These are phyloP conservation scores for Tor tambroides DNA, from an alignment of 2,113 vertebrate species.

Conservation along the genomic window DNA sequence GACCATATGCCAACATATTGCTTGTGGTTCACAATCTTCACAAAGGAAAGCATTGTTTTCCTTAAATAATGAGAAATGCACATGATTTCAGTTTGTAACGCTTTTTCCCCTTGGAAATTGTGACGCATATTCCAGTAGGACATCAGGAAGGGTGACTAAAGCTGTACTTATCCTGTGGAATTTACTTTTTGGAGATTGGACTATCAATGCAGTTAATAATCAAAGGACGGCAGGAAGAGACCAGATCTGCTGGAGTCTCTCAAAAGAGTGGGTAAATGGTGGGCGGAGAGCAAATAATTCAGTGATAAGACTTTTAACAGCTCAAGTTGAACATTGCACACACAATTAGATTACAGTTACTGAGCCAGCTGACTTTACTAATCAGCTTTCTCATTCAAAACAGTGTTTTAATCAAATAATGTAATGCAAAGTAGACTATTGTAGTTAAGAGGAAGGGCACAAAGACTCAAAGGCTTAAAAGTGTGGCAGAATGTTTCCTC, in stretches of 20 bases:
- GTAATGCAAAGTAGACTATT: slow-evolving; percentile 25
- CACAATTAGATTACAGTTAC: background rate
- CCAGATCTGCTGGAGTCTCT: background rate
- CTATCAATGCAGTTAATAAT: background rate
- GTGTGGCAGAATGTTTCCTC: slow-evolving; percentile 13
- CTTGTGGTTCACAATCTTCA: slow-evolving; percentile 4
- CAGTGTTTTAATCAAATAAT: slow-evolving; percentile 7
- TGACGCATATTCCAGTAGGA: slow-evolving; percentile 53
- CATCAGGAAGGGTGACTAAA: slow-evolving; percentile 6
- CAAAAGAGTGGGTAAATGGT: background rate
- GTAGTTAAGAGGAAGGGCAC: background rate
- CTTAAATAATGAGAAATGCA: background rate
- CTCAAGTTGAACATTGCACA: slow-evolving; percentile 20
- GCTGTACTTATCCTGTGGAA: background rate
- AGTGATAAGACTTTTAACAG: background rate
- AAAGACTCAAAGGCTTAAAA: background rate
- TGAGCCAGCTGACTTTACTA: background rate
- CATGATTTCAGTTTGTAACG: slow-evolving; percentile 55
- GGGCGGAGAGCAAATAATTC: slow-evolving; percentile 7
- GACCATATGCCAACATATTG: slow-evolving; percentile 54
- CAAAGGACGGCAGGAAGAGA: background rate
- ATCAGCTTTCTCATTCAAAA: slow-evolving; percentile 27
- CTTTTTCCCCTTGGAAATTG: slow-evolving; percentile 69
- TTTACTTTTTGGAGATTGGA: background rate
- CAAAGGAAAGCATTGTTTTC: slow-evolving; percentile 33